Evolutionary conservation across 2,797 vertebrate genomes (phyloP).

Genomic region (Dermochelys coriacea): DNA sequence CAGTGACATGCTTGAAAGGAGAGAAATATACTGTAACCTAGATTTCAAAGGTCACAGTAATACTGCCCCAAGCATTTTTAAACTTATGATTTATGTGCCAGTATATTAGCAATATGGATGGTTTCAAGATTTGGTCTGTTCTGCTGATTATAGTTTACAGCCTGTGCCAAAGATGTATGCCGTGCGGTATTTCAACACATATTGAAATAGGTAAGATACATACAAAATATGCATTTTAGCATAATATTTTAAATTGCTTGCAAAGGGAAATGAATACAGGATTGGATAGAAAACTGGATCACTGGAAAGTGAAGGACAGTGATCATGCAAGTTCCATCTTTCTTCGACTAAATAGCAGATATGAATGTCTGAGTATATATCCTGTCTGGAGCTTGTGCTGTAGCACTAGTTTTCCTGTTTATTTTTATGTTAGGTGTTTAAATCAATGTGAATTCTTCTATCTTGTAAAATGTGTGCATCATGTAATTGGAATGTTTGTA

Average conservation of each 20-base stretch:
- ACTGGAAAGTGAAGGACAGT: not conserved
- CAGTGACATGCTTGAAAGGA: constrained; percentile 47
- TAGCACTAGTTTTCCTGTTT: not conserved
- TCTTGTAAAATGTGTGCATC: constrained; percentile 16
- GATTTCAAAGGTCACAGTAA: constrained; percentile 59
- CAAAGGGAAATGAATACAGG: not conserved
- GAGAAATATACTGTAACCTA: constrained; percentile 30
- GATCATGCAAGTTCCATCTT: fast-evolving
- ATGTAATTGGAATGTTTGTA: constrained; percentile 54
- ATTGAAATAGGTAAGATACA: constrained; percentile 82
- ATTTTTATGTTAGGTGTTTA: constrained; percentile 1
- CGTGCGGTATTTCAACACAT: constrained; percentile 82
- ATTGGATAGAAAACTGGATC: not conserved
- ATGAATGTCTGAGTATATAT: not conserved
- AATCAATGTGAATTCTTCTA: fast-evolving
- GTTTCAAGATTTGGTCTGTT: constrained; percentile 33
- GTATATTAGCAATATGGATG: constrained; percentile 62
- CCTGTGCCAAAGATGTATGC: constrained; percentile 42
- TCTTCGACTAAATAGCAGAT: not conserved
- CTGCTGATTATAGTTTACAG: constrained; percentile 37
- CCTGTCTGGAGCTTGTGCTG: not conserved
- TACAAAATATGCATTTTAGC: not conserved
- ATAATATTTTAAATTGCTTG: not conserved
- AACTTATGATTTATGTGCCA: not conserved
- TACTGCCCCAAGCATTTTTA: not conserved